Base-by-base conservation (phyloP, 1,140 invertebrate genomes). In the Eurosta solidaginis region DNA sequence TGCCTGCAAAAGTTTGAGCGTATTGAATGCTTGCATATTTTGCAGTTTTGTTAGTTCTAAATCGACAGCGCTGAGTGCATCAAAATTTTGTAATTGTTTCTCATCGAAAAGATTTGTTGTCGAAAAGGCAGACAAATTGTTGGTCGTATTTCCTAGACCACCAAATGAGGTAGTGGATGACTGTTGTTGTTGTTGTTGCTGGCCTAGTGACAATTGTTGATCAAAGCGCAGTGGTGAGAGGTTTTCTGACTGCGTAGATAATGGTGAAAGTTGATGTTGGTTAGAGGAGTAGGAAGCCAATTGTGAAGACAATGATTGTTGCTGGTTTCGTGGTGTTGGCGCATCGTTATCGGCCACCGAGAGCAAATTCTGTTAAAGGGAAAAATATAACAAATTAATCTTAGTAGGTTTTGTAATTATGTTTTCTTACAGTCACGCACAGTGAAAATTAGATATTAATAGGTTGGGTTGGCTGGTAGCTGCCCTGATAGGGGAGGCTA, bases 1-100 rank as follows among this genome's bases (percentile, higher is more conserved):
- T 4, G 88, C 88, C 78, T 90, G 89, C 80, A 89, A 73, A 80
- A 88, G 84, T 73, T 89, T 89, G 0, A 89, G 79, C 6, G 88
- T 85, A 68, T 89, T 87, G 44, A 86, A 80, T 6, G 89, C 85
- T 78, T 90, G 89, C 74, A 90, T 78, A 83, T 89, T 89, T 78
- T 89, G 89, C 36, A 90, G 77, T 80, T 89, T 89, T 1, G 85
- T 82, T 49, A 89, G 74, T 29, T 90, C 89, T 81, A 89, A 82
- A 68, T 89, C 89, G 29, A 86, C 82, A 14, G 75, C 52, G 12
- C 74, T 76, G 20, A 79, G 47, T 14, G 76, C 63, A 29, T 79
- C 78, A 47, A 77, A 77, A 27, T 79, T 74, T 20, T 74, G 76
- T 40, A 79, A n/a, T 33, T 77, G 77, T 33, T 79, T 68, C 59